Conservation (phyloP, 2,888 invertebrate genomes). For the Agrotis clavis region DNA sequence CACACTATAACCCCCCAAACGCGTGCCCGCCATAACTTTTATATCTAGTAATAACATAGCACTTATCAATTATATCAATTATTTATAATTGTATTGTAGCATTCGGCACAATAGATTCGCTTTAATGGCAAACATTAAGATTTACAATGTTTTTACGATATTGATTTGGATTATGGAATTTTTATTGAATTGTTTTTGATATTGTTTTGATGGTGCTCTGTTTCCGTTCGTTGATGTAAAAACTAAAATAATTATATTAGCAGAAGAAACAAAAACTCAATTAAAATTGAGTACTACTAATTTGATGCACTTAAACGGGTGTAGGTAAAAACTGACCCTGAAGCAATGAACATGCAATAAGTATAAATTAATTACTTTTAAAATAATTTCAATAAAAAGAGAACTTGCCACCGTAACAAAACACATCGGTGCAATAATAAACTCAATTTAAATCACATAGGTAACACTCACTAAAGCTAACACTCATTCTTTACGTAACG, state of each 20-base stretch:
- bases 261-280: not conserved
- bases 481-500: slow-evolving; percentile 20
- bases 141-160: slow-evolving; percentile 62
- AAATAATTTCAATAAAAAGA: slow-evolving; percentile 8
- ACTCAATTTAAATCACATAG: not conserved
- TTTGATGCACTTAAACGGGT: not conserved
- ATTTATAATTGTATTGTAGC: slow-evolving; percentile 68
- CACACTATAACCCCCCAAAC: slow-evolving; percentile 65
- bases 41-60: slow-evolving; percentile 78
- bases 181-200: slow-evolving; percentile 45
- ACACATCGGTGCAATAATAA: slow-evolving; percentile 1
- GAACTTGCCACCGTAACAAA: slow-evolving; percentile 18
- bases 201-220: slow-evolving; percentile 35
- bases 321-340: slow-evolving; percentile 24
- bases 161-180: slow-evolving; percentile 41
- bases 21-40: slow-evolving; percentile 81
- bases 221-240: not conserved
- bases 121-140: slow-evolving; percentile 62
- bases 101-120: slow-evolving; percentile 62
- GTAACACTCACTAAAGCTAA: not conserved
- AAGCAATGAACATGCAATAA: not conserved
- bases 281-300: not conserved
- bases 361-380: slow-evolving; percentile 10
- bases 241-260: not conserved
- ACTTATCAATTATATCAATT: slow-evolving; percentile 75